Evolutionary conservation across 2,888 invertebrate genomes (phyloP).

Genomic region (Eupithecia centaureata): DNA sequence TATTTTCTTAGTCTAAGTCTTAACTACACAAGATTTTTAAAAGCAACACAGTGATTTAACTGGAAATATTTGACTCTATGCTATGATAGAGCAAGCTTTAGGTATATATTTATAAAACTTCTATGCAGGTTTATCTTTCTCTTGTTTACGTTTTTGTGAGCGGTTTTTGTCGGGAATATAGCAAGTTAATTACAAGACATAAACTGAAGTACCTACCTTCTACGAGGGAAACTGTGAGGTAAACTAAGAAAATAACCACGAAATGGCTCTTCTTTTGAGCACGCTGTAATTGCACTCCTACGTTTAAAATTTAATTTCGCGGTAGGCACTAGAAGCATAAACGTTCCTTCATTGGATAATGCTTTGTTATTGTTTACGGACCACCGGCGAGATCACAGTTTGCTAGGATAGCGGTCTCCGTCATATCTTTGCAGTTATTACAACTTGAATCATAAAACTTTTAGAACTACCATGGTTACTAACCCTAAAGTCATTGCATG

Average conservation of each 20-base stretch:
- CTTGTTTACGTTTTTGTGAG: neutral
- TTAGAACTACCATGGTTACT: too few species aligned
- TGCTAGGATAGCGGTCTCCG: slow-evolving; percentile 20
- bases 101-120: neutral
- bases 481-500: too few species aligned
- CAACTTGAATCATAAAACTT: too few species aligned
- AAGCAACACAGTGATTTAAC: neutral
- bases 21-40: neutral
- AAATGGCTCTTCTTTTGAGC: slow-evolving; percentile 19
- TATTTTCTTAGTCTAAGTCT: too few species aligned
- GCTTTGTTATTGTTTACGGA: slow-evolving; percentile 77
- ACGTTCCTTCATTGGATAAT: slow-evolving; percentile 63
- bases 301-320: slow-evolving; percentile 50
- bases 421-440: slow-evolving; percentile 8
- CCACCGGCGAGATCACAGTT: slow-evolving; percentile 65
- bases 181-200: neutral
- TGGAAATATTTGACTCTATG: neutral
- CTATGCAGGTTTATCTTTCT: neutral
- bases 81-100: neutral
- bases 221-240: neutral
- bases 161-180: neutral
- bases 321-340: slow-evolving; percentile 54
- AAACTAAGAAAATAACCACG: slow-evolving; percentile 16
- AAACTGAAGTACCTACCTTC: neutral
- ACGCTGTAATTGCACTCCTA: slow-evolving; percentile 7